A percentile compares a stretch with the other conserved stretches of the same genome.
Evolutionary conservation across 2,113 vertebrate species (phyloP).

Genomic region (Pantherophis guttatus): DNA sequence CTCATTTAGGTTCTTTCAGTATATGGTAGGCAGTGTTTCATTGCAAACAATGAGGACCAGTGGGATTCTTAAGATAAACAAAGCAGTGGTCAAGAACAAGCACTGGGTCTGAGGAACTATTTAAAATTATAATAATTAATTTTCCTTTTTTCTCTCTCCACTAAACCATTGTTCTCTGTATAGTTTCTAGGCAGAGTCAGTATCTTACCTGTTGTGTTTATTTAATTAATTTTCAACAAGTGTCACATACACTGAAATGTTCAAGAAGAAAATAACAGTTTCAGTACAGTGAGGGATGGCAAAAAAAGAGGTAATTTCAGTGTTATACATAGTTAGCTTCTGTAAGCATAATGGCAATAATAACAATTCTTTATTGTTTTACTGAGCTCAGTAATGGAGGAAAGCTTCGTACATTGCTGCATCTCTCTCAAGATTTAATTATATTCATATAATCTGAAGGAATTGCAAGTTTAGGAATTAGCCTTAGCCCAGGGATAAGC

Average conservation of each 20-base stretch:
- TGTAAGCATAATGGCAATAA: neutral
- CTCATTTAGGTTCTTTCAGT: neutral
- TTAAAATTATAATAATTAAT: neutral
- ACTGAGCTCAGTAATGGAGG: neutral
- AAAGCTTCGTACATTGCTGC: neutral
- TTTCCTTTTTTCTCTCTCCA: neutral
- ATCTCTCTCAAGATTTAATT: neutral
- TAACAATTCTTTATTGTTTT: neutral
- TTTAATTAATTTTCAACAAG: neutral
- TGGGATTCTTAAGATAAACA: neutral
- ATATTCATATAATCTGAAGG: neutral
- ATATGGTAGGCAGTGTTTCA: neutral
- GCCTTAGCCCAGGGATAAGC: neutral
- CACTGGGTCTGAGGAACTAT: neutral
- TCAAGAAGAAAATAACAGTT: neutral
- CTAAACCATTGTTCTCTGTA: neutral
- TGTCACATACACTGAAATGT: neutral
- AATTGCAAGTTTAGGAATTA: neutral
- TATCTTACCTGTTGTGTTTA: neutral
- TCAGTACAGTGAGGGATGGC: neutral
- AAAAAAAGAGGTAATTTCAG: neutral
- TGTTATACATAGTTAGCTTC: neutral
- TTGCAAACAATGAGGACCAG: neutral
- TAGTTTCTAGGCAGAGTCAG: neutral
- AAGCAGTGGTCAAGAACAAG: neutral